A percentile compares a stretch with the other conserved stretches of the same genome.
Evolutionary conservation across 2,888 invertebrate species (phyloP).

Genomic region (Helleia helle): DNA sequence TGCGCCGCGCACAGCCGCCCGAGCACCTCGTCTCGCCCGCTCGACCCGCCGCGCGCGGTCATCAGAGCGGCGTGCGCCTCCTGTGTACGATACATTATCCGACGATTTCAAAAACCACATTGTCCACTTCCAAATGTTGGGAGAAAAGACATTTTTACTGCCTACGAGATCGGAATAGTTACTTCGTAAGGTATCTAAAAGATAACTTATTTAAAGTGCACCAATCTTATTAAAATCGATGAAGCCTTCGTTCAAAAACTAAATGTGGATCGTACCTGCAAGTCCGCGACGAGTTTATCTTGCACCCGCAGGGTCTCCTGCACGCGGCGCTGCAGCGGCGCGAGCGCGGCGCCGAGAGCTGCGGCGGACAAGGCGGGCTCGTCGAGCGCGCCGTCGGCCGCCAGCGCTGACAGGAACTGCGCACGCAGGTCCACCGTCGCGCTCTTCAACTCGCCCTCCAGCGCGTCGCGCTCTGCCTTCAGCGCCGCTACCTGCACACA

Average conservation of each 20-base stretch:
- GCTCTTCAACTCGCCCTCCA: slow-evolving; percentile 82
- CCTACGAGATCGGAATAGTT: too few species aligned
- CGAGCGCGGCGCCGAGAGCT: slow-evolving; percentile 85
- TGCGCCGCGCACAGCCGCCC: slow-evolving; percentile 91
- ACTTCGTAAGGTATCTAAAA: too few species aligned
- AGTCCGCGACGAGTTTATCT: slow-evolving; percentile 31
- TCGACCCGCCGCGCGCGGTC: slow-evolving; percentile 77
- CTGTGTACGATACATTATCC: not conserved
- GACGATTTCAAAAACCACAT: too few species aligned
- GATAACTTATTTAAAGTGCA: too few species aligned
- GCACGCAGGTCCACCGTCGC: slow-evolving; percentile 85
- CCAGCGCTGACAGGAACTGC: slow-evolving; percentile 85
- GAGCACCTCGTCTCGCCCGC: slow-evolving; percentile 83
- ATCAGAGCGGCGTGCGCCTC: slow-evolving; percentile 70
- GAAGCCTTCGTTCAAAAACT: too few species aligned
- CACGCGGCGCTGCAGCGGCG: slow-evolving; percentile 84
- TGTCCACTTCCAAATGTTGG: too few species aligned
- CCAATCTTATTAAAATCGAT: too few species aligned
- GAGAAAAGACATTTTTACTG: too few species aligned
- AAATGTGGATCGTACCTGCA: slow-evolving; percentile 10
- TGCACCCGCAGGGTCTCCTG: slow-evolving; percentile 82
- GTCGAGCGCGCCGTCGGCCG: slow-evolving; percentile 85
- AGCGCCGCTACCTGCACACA: slow-evolving; percentile 63
- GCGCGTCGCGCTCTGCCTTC: slow-evolving; percentile 87
- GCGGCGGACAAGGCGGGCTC: slow-evolving; percentile 89